These are phyloP conservation scores for Campoplex nolae DNA, from an alignment of 2,888 invertebrate species.

Conservation along the genomic window DNA sequence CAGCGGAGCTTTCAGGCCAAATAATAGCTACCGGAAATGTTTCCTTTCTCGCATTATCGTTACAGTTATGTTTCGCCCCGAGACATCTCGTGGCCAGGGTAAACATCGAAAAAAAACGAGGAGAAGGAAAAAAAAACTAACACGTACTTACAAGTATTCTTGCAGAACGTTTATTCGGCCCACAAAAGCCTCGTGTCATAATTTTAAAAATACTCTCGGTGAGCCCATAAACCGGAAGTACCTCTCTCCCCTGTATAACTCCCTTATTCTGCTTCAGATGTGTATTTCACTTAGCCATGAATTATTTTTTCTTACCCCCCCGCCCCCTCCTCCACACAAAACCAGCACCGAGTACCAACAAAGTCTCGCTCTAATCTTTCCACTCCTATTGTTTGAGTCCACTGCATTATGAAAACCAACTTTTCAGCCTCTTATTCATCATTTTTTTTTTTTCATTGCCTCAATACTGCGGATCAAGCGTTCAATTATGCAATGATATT, in stretches of 20 bases:
- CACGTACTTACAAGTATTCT: slow-evolving; percentile 4
- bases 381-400: background rate
- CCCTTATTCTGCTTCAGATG: background rate
- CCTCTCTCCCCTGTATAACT: slow-evolving; percentile 19
- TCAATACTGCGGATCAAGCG: background rate
- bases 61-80: slow-evolving; percentile 68
- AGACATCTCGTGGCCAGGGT: slow-evolving; percentile 44
- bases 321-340: too few relatives aligned
- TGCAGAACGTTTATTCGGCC: slow-evolving; percentile 38
- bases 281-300: slow-evolving; percentile 39
- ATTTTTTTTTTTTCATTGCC: background rate
- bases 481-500: background rate
- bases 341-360: slow-evolving; percentile 12
- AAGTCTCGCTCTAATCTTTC: slow-evolving; percentile 4
- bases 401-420: background rate
- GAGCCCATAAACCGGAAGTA: slow-evolving; percentile 52
- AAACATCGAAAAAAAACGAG: slow-evolving; percentile 8
- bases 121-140: background rate
- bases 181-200: slow-evolving; percentile 30
- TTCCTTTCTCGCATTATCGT: slow-evolving; percentile 71
- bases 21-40: slow-evolving; percentile 72
- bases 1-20: slow-evolving; percentile 63
- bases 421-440: background rate
- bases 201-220: slow-evolving; percentile 46
- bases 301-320: slow-evolving; percentile 30